Percentiles rank a stretch among this genome's conserved stretches.
Evolutionary conservation across 1,140 invertebrate species (phyloP).

Genomic region (Bactericera cockerelli): DNA sequence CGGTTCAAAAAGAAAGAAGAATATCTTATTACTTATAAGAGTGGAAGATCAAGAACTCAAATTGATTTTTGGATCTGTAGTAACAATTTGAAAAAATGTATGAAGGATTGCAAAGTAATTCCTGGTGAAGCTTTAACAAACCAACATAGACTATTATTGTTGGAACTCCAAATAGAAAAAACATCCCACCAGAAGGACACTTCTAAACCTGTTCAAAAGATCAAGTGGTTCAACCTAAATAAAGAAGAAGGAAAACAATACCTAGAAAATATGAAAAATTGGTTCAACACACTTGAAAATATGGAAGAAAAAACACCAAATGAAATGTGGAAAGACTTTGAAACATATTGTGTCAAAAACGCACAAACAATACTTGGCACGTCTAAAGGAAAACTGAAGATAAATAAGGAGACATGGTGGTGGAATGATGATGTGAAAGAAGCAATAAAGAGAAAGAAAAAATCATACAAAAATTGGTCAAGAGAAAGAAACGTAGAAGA

Average conservation of each 20-base stretch:
- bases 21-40: background rate
- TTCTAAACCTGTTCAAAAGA: background rate
- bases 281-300: background rate
- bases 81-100: background rate
- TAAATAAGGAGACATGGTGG: background rate
- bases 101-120: background rate
- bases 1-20: background rate
- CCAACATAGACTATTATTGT: background rate
- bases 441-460: background rate
- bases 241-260: background rate
- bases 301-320: background rate
- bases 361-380: background rate
- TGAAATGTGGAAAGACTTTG: background rate
- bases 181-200: background rate
- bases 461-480: background rate
- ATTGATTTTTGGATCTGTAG: background rate
- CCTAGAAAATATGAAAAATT: background rate
- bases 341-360: background rate
- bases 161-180: background rate
- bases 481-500: background rate
- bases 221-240: background rate
- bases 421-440: background rate
- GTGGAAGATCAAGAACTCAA: background rate
- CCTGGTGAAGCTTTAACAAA: background rate
- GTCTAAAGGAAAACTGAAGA: background rate